Evolutionary conservation across 2,113 vertebrate species (phyloP).

Genomic region (Indri indri): DNA sequence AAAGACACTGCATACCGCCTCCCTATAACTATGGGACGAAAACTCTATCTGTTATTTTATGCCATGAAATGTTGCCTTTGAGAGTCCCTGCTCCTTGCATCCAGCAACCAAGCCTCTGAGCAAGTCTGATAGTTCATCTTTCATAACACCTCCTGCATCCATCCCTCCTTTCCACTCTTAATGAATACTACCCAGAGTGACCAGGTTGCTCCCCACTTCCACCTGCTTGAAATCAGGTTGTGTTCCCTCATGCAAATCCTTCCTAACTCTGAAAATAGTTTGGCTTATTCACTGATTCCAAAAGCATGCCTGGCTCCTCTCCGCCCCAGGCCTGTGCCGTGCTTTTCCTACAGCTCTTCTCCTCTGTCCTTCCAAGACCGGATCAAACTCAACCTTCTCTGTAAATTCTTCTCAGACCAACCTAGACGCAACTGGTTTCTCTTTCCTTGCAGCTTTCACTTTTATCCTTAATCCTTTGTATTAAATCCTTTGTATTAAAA

Average conservation of each 20-base stretch:
- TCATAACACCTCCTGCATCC: background rate
- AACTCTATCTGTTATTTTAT: too few relatives aligned
- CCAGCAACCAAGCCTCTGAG: background rate
- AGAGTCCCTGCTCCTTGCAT: background rate
- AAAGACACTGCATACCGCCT: background rate
- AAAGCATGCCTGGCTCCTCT: background rate
- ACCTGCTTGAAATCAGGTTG: background rate
- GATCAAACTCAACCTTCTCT: background rate
- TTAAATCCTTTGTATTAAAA: background rate
- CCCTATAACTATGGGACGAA: background rate
- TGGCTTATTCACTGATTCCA: background rate
- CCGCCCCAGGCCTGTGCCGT: background rate
- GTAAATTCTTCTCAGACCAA: background rate
- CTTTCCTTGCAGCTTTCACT: background rate
- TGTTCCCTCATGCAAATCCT: background rate
- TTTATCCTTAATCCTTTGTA: background rate
- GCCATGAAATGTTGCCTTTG: background rate
- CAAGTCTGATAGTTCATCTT: background rate
- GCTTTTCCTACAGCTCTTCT: background rate
- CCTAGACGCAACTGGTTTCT: background rate
- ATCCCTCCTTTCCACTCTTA: background rate
- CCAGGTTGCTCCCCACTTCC: background rate
- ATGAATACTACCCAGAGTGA: background rate
- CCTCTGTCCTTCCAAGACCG: background rate
- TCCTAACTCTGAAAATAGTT: background rate